Evolutionary conservation across 2,797 vertebrate species (phyloP).

Genomic region (Morus bassanus): DNA sequence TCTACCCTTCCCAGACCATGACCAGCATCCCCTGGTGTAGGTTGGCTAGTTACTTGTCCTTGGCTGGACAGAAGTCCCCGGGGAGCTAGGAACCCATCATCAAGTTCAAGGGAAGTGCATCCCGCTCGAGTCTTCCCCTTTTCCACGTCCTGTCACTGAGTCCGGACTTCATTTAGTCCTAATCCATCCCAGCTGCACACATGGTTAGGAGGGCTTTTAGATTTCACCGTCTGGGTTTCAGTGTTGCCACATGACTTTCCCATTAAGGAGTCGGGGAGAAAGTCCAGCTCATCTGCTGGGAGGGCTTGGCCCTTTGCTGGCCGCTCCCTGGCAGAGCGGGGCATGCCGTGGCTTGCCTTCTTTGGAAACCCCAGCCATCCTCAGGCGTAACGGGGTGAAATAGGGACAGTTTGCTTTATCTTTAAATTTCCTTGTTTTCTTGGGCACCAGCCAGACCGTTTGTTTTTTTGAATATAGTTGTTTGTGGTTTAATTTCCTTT

Average conservation of each 20-base stretch:
- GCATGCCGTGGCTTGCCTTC: neutral
- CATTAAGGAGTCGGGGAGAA: neutral
- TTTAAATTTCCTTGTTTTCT: constrained; percentile 69
- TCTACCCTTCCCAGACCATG: neutral
- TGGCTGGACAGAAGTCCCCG: neutral
- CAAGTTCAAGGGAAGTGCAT: neutral
- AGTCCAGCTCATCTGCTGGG: constrained; percentile 9
- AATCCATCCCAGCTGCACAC: neutral
- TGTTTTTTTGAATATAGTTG: constrained; percentile 67
- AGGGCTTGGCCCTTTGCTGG: neutral
- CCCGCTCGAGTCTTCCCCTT: neutral
- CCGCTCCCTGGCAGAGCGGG: neutral
- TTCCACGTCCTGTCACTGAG: neutral
- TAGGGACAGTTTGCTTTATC: constrained; percentile 65
- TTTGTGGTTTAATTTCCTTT: constrained; percentile 70
- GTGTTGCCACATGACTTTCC: neutral
- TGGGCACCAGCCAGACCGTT: constrained; percentile 58
- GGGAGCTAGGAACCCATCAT: neutral
- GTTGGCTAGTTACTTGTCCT: neutral
- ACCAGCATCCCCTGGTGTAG: neutral
- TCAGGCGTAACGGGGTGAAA: constrained; percentile 28
- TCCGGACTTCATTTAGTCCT: neutral
- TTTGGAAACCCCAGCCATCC: constrained; percentile 28
- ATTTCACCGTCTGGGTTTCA: neutral
- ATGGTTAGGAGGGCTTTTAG: neutral